Evolutionary conservation across 2,113 vertebrate species (phyloP), one percentile per base, ranked within the genome.

Genomic region (Neodon shergylaensis): DNA sequence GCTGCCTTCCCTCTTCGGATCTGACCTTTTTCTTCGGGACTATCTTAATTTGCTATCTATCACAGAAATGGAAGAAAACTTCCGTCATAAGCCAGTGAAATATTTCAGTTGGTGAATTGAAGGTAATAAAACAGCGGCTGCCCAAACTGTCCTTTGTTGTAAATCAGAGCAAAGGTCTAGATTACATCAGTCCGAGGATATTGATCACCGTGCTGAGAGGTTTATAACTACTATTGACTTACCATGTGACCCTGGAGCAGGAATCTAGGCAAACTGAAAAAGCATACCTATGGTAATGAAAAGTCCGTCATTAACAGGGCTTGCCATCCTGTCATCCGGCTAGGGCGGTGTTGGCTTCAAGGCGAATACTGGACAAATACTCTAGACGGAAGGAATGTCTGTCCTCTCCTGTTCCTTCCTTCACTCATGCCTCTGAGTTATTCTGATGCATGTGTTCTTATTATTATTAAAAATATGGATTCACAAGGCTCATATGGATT

Each of bases 211-310:
- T 0, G 49, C 95, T 95, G 97, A 97, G 97, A 97, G 96, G 97
- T 97, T 98, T 98, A 97, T 97, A 97, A 97, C 97, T 91, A 74
- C 95, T 97, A 95, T 97, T 97, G 97, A 97, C 97, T 97, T 97
- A 96, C 78, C 89, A 90, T 96, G 88, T 90, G 97, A 97, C 97
- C 97, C 95, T 79, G 47, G 91, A 96, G 92, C 78, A 97, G 95
- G 97, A 97, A 97, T 83, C 96, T 54, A 96, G 95, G 95, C 92
- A 97, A 97, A 96, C 33, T 93, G 94, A 87, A 97, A 96, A 96
- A 95, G 95, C 88, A 92, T 95, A 96, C 87, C 92, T 90, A 88
- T 2, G 9, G 63, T 90, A 95, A 97, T 96, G 96, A 97, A 97
- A 97, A 97, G 85, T 21, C 78, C 88, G 92, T 96, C 95, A 82